A percentile compares a stretch with the other conserved stretches of the same genome.
Conservation (phyloP, 2,797 vertebrate genomes). For the Eulemur coronatus region DNA sequence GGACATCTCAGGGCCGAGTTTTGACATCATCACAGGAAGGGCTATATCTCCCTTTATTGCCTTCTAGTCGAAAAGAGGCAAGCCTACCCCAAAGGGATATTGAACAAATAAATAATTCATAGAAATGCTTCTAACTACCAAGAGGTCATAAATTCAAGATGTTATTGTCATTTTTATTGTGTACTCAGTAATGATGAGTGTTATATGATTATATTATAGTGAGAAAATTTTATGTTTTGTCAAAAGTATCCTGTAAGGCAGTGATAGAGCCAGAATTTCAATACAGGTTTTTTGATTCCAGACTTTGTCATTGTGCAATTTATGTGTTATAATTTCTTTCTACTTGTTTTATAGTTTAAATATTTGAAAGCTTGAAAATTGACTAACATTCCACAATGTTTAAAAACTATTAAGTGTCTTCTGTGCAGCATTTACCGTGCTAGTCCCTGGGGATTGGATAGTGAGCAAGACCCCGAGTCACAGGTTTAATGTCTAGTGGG, state of each 20-base stretch:
- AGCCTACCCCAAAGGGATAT: background rate
- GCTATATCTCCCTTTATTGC: background rate
- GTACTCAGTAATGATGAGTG: background rate
- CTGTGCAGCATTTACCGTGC: background rate
- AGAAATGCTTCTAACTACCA: slow-evolving; percentile 7
- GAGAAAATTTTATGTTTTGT: slow-evolving; percentile 45
- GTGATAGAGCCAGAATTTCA: background rate
- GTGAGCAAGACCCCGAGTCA: background rate
- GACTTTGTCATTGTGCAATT: background rate
- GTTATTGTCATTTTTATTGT: slow-evolving; percentile 7
- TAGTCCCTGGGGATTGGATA: background rate
- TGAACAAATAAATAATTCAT: slow-evolving; percentile 1
- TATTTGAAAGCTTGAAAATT: background rate
- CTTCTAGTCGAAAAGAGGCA: background rate
- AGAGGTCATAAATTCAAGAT: slow-evolving; percentile 18
- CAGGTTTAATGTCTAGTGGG: background rate
- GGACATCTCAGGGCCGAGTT: background rate
- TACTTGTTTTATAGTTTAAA: slow-evolving; percentile 33
- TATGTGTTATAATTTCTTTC: slow-evolving; percentile 16
- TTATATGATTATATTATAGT: background rate
- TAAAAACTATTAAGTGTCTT: background rate
- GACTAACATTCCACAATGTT: background rate
- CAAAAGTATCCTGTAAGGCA: slow-evolving; percentile 26
- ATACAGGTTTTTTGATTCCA: slow-evolving; percentile 24
- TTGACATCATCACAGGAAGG: background rate